Evolutionary conservation across 2,113 vertebrate species (phyloP).

Genomic region (Gymnarchus niloticus): DNA sequence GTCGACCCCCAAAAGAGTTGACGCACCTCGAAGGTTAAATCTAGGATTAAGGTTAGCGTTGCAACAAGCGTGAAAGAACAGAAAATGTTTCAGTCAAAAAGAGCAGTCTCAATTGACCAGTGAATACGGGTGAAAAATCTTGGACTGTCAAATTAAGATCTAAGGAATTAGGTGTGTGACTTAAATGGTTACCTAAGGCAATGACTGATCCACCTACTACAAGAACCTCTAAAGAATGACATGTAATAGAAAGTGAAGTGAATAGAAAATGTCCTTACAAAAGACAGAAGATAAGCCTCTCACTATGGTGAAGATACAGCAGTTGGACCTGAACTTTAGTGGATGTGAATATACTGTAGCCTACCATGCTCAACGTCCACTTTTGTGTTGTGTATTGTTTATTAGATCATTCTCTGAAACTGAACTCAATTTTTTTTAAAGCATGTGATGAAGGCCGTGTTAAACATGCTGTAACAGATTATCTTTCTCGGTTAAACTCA

Average conservation of each 20-base stretch:
- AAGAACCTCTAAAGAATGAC: background rate
- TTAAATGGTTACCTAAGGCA: constrained; percentile 22
- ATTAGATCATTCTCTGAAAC: too few species aligned
- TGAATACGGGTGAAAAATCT: background rate
- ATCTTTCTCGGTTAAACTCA: too few species aligned
- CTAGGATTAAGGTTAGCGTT: background rate
- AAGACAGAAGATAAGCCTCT: background rate
- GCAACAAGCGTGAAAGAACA: background rate
- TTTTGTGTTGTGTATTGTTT: too few species aligned
- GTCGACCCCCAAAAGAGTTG: constrained; percentile 20
- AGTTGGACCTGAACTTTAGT: too few species aligned
- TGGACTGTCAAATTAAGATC: background rate
- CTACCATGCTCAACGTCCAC: too few species aligned
- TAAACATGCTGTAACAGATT: too few species aligned
- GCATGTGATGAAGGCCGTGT: too few species aligned
- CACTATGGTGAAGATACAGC: background rate
- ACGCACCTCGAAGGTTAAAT: constrained; percentile 30
- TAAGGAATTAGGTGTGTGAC: background rate
- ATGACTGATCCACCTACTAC: background rate
- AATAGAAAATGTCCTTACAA: constrained; percentile 5
- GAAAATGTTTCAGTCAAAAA: background rate
- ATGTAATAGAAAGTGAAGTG: background rate
- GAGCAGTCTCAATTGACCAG: too few species aligned
- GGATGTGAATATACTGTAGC: background rate
- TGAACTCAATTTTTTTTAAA: too few species aligned